Percentiles rank a stretch among this genome's conserved stretches.
Conservation (phyloP, 2,113 vertebrate species). For the Propithecus coquereli region DNA sequence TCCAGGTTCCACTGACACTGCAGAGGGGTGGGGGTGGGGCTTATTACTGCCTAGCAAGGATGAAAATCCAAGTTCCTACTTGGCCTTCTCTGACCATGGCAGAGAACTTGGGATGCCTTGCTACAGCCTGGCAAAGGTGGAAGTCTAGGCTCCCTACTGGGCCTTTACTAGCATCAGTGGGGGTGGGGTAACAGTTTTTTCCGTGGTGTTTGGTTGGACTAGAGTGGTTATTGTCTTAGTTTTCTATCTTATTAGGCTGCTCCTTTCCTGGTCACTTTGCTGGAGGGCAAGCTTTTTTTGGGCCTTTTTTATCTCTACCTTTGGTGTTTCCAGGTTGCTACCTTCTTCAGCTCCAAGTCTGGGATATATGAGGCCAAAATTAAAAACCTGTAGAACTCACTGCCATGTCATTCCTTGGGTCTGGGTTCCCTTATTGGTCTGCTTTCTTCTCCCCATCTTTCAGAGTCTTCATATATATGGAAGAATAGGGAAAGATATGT, state of each 20-base stretch:
- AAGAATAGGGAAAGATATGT: neutral
- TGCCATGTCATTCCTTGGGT: neutral
- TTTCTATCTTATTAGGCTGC: neutral
- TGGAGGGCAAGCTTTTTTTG: neutral
- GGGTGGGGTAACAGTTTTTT: neutral
- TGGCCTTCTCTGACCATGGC: neutral
- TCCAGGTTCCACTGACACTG: neutral
- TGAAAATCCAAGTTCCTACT: neutral
- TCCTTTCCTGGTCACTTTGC: neutral
- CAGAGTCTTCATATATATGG: neutral
- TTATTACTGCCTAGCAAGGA: neutral
- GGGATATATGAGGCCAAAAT: neutral
- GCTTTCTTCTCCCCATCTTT: conserved; percentile 19
- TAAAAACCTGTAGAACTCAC: neutral
- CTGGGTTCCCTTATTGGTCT: neutral
- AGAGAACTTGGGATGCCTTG: neutral
- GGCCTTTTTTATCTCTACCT: neutral
- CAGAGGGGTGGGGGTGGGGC: neutral
- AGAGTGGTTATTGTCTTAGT: neutral
- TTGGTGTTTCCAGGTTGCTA: neutral
- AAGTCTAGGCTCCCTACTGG: neutral
- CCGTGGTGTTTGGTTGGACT: neutral
- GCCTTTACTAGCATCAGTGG: neutral
- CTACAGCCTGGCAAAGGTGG: neutral
- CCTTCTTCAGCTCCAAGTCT: neutral